These are phyloP conservation scores for Benitochromis conjunctus DNA, from an alignment of 2,113 vertebrate genomes.

Conservation along the genomic window DNA sequence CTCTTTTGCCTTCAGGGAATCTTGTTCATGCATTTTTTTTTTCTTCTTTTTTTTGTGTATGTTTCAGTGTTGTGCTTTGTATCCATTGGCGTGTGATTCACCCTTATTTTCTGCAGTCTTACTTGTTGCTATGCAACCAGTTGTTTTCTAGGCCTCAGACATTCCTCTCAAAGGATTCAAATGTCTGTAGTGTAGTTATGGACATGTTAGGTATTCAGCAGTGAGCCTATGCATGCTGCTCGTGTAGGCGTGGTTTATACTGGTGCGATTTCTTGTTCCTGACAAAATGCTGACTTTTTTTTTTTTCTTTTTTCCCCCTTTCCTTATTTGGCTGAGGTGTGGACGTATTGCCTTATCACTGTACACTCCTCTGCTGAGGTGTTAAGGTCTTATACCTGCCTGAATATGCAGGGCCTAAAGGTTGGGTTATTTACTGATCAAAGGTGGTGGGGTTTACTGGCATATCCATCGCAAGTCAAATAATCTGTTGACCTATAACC, in stretches of 20 bases:
- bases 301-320: neutral
- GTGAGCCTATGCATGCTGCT: neutral
- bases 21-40: slow-evolving; percentile 22
- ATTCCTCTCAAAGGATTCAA: slow-evolving; percentile 46
- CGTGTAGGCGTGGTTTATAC: neutral
- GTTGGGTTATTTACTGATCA: neutral
- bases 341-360: neutral
- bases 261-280: neutral
- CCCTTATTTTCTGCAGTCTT: slow-evolving; percentile 42
- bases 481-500: neutral
- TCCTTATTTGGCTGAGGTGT: neutral
- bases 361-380: neutral
- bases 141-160: slow-evolving; percentile 46
- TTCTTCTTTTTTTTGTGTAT: neutral
- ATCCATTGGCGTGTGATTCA: slow-evolving; percentile 37
- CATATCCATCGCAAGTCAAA: neutral
- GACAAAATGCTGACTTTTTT: neutral
- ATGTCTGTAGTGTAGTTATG: slow-evolving; percentile 32
- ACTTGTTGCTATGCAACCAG: slow-evolving; percentile 65
- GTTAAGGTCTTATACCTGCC: neutral
- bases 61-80: slow-evolving; percentile 37
- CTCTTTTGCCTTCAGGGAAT: slow-evolving; percentile 52
- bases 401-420: neutral
- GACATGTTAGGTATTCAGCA: slow-evolving; percentile 26
- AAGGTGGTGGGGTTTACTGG: neutral